A percentile compares a stretch with the other conserved stretches of the same genome.
These are phyloP conservation scores for Probaryconus sp. DNA, from an alignment of 1,140 invertebrate species.

Conservation along the genomic window DNA sequence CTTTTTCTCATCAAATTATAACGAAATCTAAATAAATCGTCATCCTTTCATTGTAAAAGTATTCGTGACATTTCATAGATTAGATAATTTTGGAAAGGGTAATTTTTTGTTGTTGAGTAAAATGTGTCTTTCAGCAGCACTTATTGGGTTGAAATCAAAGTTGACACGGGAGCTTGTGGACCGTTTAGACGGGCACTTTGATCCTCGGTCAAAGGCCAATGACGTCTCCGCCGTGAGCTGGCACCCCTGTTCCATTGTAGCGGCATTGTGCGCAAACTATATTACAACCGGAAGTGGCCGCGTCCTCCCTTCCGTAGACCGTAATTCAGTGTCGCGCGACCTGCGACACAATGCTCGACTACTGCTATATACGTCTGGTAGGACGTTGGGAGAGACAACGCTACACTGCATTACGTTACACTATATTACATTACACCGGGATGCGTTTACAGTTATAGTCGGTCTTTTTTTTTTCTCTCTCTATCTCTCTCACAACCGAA, in stretches of 20 bases:
- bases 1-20: too few relatives aligned
- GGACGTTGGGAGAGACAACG: slow-evolving; percentile 52
- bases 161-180: slow-evolving; percentile 40
- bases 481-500: too few relatives aligned
- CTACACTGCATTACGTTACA: slow-evolving; percentile 64
- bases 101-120: too few relatives aligned
- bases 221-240: slow-evolving; percentile 65
- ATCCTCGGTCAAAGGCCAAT: slow-evolving; percentile 71
- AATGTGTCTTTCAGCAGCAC: too few relatives aligned
- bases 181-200: slow-evolving; percentile 71
- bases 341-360: slow-evolving; percentile 63
- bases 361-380: slow-evolving; percentile 59
- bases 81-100: too few relatives aligned
- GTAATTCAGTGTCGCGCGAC: slow-evolving; percentile 77
- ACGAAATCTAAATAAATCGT: too few relatives aligned
- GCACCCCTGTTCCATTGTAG: slow-evolving; percentile 72
- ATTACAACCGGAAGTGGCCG: slow-evolving; percentile 77
- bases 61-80: too few relatives aligned
- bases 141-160: slow-evolving; percentile 41
- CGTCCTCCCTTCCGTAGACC: slow-evolving; percentile 75
- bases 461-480: too few relatives aligned
- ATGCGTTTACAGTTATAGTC: not conserved
- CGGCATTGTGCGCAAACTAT: slow-evolving; percentile 77
- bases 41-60: too few relatives aligned
- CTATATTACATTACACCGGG: slow-evolving; percentile 62